Conservation (phyloP, 2,888 invertebrate genomes). For the Torymus aiolomorphi region DNA sequence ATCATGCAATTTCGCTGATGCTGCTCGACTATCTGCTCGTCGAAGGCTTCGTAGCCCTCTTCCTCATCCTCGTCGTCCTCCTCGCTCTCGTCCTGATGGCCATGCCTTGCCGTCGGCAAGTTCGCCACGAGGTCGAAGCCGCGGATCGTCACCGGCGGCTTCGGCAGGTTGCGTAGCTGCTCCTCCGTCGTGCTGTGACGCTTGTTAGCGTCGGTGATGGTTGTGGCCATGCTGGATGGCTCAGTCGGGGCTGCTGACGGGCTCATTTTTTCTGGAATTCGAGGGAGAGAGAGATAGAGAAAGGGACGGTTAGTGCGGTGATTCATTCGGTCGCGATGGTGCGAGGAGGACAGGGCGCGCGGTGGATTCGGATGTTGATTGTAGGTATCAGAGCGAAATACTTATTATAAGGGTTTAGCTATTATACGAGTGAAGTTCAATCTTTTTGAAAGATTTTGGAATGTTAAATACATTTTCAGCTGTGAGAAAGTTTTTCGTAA, state of each 20-base stretch:
- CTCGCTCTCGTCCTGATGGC: slow-evolving; percentile 70
- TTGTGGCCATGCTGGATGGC: slow-evolving; percentile 51
- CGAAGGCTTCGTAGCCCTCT: slow-evolving; percentile 71
- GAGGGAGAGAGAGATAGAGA: slow-evolving; percentile 44
- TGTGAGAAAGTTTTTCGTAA: too few species aligned
- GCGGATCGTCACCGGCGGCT: slow-evolving; percentile 62
- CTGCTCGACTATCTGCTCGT: slow-evolving; percentile 66
- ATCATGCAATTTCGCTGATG: slow-evolving; percentile 60
- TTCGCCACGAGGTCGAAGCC: slow-evolving; percentile 71
- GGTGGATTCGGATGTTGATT: too few species aligned
- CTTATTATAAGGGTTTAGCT: too few species aligned
- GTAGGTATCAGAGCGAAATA: too few species aligned
- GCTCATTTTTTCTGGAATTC: slow-evolving; percentile 56
- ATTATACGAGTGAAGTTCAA: too few species aligned
- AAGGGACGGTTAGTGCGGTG: neutral
- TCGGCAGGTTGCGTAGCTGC: slow-evolving; percentile 57
- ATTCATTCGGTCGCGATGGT: too few species aligned
- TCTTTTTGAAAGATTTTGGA: too few species aligned
- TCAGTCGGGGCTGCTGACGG: slow-evolving; percentile 64
- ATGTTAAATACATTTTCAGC: too few species aligned
- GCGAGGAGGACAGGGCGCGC: too few species aligned
- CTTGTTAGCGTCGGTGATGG: neutral
- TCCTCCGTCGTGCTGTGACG: slow-evolving; percentile 46
- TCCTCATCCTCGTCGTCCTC: slow-evolving; percentile 72
- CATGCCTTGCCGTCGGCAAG: slow-evolving; percentile 64